Evolutionary conservation across 2,888 invertebrate species (phyloP).

Genomic region (Encarsia formosa): DNA sequence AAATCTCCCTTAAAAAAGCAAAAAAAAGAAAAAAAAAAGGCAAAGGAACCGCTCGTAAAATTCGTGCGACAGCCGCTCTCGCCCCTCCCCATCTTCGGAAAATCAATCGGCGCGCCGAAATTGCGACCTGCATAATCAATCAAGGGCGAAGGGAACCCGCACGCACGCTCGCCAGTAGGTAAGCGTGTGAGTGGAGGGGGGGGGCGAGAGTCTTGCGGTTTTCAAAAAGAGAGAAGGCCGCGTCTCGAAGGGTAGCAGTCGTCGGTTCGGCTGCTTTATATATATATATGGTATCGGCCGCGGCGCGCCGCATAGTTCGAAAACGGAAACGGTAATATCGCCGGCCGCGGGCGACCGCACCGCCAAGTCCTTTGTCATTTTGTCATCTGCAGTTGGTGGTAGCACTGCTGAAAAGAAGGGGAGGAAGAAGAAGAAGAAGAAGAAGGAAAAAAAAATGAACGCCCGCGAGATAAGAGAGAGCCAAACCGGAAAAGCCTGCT

Average conservation of each 20-base stretch:
- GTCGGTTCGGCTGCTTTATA: not conserved
- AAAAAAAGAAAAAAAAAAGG: no score
- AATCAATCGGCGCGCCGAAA: slow-evolving; percentile 38
- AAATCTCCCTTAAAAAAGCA: no score
- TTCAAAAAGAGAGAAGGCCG: slow-evolving; percentile 5
- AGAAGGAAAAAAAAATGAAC: not conserved
- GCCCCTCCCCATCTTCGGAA: slow-evolving; percentile 1
- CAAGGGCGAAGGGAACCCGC: slow-evolving; percentile 33
- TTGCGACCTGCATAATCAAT: slow-evolving; percentile 49
- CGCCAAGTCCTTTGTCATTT: slow-evolving; percentile 50
- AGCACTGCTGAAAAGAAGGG: slow-evolving; percentile 1
- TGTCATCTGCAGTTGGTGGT: slow-evolving; percentile 43
- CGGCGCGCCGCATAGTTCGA: slow-evolving; percentile 48
- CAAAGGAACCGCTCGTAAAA: not conserved
- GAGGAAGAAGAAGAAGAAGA: slow-evolving; percentile 1
- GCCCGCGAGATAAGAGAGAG: not conserved
- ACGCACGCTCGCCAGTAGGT: not conserved
- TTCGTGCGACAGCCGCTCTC: not conserved
- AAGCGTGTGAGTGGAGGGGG: not conserved
- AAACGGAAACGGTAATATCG: slow-evolving; percentile 50
- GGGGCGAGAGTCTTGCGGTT: slow-evolving; percentile 3
- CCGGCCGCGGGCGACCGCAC: slow-evolving; percentile 45
- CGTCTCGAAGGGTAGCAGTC: not conserved
- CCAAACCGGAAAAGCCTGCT: not conserved
- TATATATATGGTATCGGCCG: no score